Evolutionary conservation across 2,797 vertebrate genomes (phyloP).

Genomic region (Dryobates pubescens): DNA sequence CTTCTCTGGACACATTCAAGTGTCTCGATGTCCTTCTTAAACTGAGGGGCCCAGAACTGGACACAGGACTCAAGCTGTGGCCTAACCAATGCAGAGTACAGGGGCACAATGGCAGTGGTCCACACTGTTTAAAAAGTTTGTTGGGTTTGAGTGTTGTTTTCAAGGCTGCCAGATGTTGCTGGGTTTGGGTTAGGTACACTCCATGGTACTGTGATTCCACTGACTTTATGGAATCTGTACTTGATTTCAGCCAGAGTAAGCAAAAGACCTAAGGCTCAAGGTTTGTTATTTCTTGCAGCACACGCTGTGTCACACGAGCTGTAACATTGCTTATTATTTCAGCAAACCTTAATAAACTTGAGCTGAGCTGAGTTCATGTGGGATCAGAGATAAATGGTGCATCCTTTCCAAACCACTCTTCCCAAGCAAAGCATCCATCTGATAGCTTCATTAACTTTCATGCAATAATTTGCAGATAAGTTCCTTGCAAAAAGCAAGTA

Average conservation of each 20-base stretch:
- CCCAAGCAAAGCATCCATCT: background rate
- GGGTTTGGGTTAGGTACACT: background rate
- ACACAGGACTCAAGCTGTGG: too few species aligned
- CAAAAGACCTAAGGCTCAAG: background rate
- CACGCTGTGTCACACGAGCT: background rate
- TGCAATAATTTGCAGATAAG: slow-evolving; percentile 10
- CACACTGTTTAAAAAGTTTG: background rate
- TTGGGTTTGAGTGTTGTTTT: background rate
- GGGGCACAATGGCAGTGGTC: too few species aligned
- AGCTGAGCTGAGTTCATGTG: background rate
- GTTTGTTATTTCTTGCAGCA: background rate
- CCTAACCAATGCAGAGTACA: too few species aligned
- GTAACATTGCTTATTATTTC: background rate
- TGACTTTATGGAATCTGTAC: background rate
- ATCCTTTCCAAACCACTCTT: slow-evolving; percentile 7
- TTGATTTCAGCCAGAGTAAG: background rate
- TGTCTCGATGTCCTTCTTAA: too few species aligned
- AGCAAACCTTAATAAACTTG: background rate
- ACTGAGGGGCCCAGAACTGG: too few species aligned
- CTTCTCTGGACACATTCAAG: too few species aligned
- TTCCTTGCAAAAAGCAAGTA: background rate
- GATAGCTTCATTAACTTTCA: slow-evolving; percentile 10
- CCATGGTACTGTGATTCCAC: background rate
- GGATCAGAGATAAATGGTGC: background rate
- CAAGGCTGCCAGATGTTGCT: background rate